Conservation (phyloP, 2,797 vertebrate species). For the Ceyx erithaca region DNA sequence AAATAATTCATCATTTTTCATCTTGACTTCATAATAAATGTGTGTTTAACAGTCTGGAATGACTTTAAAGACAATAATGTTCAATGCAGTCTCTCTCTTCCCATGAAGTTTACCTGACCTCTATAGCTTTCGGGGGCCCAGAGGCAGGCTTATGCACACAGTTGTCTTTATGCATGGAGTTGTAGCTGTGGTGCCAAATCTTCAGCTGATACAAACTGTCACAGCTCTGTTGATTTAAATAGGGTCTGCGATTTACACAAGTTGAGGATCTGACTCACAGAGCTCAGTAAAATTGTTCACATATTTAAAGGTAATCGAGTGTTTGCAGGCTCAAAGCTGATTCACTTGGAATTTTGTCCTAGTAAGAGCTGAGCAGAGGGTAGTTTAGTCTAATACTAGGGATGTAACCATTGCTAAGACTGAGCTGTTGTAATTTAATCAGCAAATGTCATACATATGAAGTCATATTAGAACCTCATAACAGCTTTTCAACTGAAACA, state of each 20-base stretch:
- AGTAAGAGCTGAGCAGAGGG: not conserved
- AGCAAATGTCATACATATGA: not conserved
- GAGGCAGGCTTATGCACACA: not conserved
- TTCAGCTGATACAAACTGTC: slow-evolving; percentile 22
- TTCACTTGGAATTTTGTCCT: not conserved
- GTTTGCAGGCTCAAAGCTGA: not conserved
- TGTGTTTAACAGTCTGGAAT: slow-evolving; percentile 19
- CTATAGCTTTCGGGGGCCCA: not conserved
- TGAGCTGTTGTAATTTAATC: not conserved
- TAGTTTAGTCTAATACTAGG: not conserved
- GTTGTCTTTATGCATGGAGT: not conserved
- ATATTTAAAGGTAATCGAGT: not conserved
- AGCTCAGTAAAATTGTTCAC: not conserved
- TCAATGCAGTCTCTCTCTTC: not conserved
- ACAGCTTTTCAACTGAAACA: not conserved
- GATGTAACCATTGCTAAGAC: not conserved
- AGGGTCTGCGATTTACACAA: not conserved
- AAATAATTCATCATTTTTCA: slow-evolving; percentile 58
- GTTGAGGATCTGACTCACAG: not conserved
- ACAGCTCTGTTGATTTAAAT: slow-evolving; percentile 32
- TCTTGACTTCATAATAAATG: slow-evolving; percentile 29
- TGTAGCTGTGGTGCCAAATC: not conserved
- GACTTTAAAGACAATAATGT: slow-evolving; percentile 7
- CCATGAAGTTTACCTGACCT: not conserved
- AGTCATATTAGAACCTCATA: not conserved